A percentile compares a stretch with the other conserved stretches of the same genome.
Conservation (phyloP, 2,113 vertebrate species). For the Callipepla squamata region DNA sequence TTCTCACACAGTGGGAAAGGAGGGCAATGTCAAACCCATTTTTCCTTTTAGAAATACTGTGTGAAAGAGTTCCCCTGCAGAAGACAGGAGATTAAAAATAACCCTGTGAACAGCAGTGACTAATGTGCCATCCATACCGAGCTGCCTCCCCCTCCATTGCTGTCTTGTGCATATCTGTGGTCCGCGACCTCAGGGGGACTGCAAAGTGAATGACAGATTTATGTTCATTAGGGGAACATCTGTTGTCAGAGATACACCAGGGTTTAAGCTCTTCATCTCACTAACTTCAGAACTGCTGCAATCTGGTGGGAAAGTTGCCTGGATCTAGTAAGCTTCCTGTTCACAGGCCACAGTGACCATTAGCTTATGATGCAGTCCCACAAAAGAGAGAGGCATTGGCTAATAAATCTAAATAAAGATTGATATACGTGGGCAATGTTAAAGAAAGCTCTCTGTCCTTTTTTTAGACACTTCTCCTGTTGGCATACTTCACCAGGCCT, state of each 20-base stretch:
- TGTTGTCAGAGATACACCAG: rapidly evolving
- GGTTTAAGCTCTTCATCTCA: not conserved
- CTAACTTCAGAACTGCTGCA: not conserved
- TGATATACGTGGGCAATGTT: not conserved
- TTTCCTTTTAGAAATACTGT: not conserved
- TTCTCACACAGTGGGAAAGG: rapidly evolving
- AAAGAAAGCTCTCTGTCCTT: not conserved
- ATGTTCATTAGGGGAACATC: not conserved
- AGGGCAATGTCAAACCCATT: not conserved
- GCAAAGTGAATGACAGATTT: not conserved
- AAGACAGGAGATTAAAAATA: not conserved
- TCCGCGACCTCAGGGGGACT: not conserved
- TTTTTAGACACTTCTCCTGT: not conserved
- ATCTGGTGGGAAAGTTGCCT: not conserved
- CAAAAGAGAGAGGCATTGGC: not conserved
- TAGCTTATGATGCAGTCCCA: not conserved
- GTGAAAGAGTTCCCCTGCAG: not conserved
- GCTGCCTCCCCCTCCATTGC: not conserved
- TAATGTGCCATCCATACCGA: not conserved
- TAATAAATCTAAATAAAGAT: not conserved
- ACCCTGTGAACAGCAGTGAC: not conserved
- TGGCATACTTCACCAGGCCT: not conserved
- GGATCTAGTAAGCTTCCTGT: not conserved
- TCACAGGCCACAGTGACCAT: not conserved
- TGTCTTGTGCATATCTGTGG: not conserved